Conservation (phyloP, 2,797 vertebrate genomes). For the Squalus acanthias region DNA sequence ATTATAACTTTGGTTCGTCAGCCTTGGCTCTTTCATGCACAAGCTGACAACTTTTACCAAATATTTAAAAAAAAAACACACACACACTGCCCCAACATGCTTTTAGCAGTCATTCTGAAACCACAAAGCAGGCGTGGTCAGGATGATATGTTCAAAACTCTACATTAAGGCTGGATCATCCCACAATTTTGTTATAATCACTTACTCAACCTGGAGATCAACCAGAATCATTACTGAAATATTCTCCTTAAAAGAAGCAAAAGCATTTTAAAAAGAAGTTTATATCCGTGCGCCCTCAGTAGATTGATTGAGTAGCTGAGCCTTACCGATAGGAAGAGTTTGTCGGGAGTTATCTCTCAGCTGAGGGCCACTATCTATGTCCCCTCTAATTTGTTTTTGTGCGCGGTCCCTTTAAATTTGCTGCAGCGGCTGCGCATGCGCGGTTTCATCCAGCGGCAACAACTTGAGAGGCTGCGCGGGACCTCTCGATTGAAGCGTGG, state of each 20-base stretch:
- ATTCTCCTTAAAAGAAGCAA: neutral
- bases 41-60: neutral
- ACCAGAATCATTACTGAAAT: neutral
- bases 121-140: slow-evolving; percentile 13
- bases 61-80: neutral
- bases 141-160: neutral
- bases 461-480: no score
- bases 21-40: neutral
- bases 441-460: no score
- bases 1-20: neutral
- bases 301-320: neutral
- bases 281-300: neutral
- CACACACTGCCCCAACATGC: slow-evolving; percentile 6
- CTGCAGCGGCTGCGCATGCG: no score
- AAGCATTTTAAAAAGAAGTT: neutral
- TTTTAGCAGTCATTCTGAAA: slow-evolving; percentile 9
- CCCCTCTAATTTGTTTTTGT: no score
- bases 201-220: neutral
- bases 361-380: neutral
- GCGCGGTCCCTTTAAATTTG: no score
- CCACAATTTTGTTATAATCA: neutral
- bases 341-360: neutral
- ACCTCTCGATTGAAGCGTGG: no score
- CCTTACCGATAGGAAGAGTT: neutral
- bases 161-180: slow-evolving; percentile 1